phyloP scores from a whole-genome alignment of 2,113 vertebrate species.

The Tyrannus savana region DNA sequence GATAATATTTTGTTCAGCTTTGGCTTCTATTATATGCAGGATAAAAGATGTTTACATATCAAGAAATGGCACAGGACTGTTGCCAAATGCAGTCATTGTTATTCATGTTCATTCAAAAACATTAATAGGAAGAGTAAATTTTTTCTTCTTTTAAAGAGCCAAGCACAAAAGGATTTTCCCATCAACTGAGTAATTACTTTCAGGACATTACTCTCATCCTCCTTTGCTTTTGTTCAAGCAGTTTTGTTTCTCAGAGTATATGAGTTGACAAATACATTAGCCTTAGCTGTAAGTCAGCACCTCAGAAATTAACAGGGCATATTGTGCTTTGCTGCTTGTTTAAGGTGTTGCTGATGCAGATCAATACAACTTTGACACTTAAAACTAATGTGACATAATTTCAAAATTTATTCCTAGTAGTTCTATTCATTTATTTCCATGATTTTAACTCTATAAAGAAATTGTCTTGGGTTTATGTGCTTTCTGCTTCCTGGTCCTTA shows the following conservation, averaged over 20 bases:
- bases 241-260: not conserved
- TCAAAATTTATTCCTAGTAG: not conserved
- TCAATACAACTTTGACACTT: not conserved
- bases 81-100: not conserved
- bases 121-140: not conserved
- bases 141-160: not conserved
- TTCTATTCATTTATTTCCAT: accelerated
- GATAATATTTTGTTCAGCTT: not conserved
- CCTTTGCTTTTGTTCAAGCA: not conserved
- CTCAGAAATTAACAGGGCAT: not conserved
- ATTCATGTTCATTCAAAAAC: not conserved
- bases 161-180: not conserved
- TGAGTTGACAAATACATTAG: not conserved
- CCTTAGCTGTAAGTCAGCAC: not conserved
- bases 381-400: not conserved
- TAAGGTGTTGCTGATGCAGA: not conserved
- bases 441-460: not conserved
- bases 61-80: not conserved
- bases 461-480: not conserved
- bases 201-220: not conserved
- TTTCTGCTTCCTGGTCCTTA: not conserved
- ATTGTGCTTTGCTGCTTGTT: not conserved
- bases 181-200: not conserved
- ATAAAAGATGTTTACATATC: not conserved
- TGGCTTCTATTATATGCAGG: not conserved